Conservation (phyloP, 2,113 vertebrate species). For the Phyllopteryx taeniolatus region DNA sequence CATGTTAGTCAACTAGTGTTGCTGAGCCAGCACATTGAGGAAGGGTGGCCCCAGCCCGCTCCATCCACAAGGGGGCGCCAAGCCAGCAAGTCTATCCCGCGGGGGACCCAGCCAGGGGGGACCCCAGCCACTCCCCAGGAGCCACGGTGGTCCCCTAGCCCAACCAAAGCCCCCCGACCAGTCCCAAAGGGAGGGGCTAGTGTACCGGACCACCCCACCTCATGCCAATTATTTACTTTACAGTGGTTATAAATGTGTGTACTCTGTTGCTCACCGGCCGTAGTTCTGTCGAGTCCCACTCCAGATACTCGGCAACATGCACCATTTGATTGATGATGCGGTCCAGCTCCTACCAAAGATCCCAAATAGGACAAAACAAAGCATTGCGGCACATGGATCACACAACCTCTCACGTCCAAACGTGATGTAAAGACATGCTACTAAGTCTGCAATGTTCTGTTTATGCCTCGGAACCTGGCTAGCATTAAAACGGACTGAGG, state of each 20-base stretch:
- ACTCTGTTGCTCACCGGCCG: slow-evolving; percentile 70
- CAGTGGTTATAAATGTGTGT: neutral
- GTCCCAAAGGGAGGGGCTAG: no score
- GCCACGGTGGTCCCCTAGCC: no score
- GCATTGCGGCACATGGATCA: neutral
- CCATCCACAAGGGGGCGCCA: no score
- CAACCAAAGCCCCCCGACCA: no score
- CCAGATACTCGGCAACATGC: slow-evolving; percentile 90
- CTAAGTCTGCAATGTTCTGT: slow-evolving; percentile 1
- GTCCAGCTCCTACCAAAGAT: slow-evolving; percentile 81
- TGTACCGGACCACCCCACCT: no score
- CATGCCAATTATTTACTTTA: neutral
- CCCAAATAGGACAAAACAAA: neutral
- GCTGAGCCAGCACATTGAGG: no score
- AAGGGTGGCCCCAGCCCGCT: no score
- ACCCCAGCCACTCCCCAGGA: no score
- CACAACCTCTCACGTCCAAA: neutral
- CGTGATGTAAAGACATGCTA: neutral
- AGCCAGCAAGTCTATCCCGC: no score
- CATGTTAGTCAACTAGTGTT: no score
- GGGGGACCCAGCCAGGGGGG: no score
- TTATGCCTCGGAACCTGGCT: slow-evolving; percentile 4
- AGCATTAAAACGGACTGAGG: slow-evolving; percentile 18
- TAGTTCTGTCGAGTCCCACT: slow-evolving; percentile 92
- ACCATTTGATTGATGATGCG: slow-evolving; percentile 95